Conservation (phyloP, 2,113 vertebrate species). For the Hipposideros armiger region DNA sequence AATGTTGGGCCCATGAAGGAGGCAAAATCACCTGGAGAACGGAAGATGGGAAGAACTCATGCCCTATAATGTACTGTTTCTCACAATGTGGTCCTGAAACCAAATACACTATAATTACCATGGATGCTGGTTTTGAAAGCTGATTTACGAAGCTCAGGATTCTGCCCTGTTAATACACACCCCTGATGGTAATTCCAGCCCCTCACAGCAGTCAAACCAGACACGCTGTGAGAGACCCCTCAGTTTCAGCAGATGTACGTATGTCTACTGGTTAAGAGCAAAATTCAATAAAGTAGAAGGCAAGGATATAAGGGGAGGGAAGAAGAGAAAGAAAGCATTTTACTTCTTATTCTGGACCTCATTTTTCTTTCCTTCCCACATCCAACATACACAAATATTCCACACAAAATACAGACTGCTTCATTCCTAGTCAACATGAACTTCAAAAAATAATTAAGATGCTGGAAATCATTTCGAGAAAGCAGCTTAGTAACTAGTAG, state of each 20-base stretch:
- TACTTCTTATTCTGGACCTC: background rate
- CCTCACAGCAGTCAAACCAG: background rate
- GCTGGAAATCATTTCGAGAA: slow-evolving; percentile 24
- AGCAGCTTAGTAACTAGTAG: background rate
- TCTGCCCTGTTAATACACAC: background rate
- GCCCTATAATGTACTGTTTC: background rate
- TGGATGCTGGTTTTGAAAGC: background rate
- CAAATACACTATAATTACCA: background rate
- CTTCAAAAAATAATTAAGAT: slow-evolving; percentile 45
- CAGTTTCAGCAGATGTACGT: background rate
- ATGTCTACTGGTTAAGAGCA: background rate
- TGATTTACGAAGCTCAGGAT: background rate
- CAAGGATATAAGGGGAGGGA: background rate
- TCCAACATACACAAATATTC: background rate
- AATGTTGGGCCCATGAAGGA: background rate
- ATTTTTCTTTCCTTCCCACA: slow-evolving; percentile 1
- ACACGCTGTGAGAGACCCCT: background rate
- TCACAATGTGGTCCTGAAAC: background rate
- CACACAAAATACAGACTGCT: background rate
- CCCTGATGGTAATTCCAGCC: background rate
- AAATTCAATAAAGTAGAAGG: background rate
- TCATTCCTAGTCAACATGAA: background rate
- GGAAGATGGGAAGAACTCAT: background rate
- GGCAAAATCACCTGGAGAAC: background rate
- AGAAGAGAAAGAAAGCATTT: background rate